Percentiles rank a stretch among this genome's conserved stretches.
These are phyloP conservation scores for Anoplophora glabripennis DNA, from an alignment of 1,140 invertebrate genomes.

Conservation along the genomic window DNA sequence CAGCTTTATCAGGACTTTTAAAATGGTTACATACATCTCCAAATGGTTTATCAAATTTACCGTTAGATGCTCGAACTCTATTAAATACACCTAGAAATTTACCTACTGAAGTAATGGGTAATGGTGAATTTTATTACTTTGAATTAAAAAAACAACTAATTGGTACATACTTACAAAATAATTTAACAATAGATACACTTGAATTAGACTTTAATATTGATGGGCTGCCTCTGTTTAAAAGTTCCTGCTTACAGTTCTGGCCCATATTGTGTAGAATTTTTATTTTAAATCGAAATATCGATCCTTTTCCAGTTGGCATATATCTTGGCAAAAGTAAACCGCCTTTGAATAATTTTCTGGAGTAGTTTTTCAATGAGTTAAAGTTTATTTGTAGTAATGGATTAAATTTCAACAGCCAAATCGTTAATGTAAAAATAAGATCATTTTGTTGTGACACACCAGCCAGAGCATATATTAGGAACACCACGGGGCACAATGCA, in stretches of 20 bases:
- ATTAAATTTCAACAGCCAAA: background rate
- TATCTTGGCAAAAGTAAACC: constrained; percentile 9
- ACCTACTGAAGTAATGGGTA: background rate
- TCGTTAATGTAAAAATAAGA: background rate
- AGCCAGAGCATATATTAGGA: constrained; percentile 20
- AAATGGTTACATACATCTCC: constrained; percentile 2
- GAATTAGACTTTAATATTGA: constrained; percentile 15
- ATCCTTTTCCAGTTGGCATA: constrained; percentile 6
- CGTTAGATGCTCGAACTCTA: constrained; percentile 4
- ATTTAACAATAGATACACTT: background rate
- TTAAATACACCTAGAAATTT: background rate
- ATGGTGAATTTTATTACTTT: constrained; percentile 2
- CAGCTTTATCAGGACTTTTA: background rate
- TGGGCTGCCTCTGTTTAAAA: constrained; percentile 11
- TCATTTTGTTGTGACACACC: constrained; percentile 26
- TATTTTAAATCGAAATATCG: constrained; percentile 5
- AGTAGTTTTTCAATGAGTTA: constrained; percentile 12
- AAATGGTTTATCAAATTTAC: background rate
- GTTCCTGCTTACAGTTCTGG: constrained; percentile 9
- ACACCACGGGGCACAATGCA: constrained; percentile 19
- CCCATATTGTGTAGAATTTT: constrained; percentile 14
- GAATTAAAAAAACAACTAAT: background rate
- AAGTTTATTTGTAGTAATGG: background rate
- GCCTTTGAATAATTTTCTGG: constrained; percentile 9
- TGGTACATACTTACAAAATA: background rate